phyloP scores from a whole-genome alignment of 2,113 vertebrate genomes.

The Salminus brasiliensis region DNA sequence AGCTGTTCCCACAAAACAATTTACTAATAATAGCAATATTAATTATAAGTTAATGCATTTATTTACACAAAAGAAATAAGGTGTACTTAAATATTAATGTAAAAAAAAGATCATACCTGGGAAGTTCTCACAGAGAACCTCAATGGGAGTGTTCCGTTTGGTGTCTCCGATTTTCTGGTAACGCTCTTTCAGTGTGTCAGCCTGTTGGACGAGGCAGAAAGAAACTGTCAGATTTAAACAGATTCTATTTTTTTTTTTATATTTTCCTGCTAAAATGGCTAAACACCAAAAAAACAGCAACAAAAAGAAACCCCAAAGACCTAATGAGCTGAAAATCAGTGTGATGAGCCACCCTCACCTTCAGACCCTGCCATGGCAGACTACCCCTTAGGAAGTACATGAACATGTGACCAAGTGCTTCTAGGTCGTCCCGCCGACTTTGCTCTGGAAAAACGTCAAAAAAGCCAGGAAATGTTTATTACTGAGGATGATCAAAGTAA shows the following conservation, averaged over 20 bases:
- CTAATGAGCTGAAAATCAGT: neutral
- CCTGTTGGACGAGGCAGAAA: constrained; percentile 73
- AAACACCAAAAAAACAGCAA: neutral
- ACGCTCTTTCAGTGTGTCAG: constrained; percentile 97
- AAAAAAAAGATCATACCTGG: constrained; percentile 80
- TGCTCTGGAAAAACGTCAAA: constrained; percentile 81
- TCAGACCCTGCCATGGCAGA: constrained; percentile 97
- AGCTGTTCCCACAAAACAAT: too few relatives aligned
- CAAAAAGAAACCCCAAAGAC: neutral
- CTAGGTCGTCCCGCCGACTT: constrained; percentile 96
- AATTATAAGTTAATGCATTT: too few relatives aligned
- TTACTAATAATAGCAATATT: too few relatives aligned
- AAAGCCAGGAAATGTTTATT: constrained; percentile 51
- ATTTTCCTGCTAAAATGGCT: neutral
- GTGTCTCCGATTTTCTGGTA: constrained; percentile 99
- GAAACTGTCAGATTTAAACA: neutral
- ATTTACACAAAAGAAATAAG: neutral
- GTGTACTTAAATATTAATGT: neutral
- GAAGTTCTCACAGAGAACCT: constrained; percentile 98
- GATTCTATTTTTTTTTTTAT: neutral
- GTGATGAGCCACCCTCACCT: constrained; percentile 76
- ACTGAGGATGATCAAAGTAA: too few relatives aligned
- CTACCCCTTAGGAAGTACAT: constrained; percentile 99
- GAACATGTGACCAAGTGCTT: constrained; percentile 99
- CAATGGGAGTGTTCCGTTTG: constrained; percentile 97